Evolutionary conservation across 2,888 invertebrate species (phyloP).

Genomic region (Furcula furcula): DNA sequence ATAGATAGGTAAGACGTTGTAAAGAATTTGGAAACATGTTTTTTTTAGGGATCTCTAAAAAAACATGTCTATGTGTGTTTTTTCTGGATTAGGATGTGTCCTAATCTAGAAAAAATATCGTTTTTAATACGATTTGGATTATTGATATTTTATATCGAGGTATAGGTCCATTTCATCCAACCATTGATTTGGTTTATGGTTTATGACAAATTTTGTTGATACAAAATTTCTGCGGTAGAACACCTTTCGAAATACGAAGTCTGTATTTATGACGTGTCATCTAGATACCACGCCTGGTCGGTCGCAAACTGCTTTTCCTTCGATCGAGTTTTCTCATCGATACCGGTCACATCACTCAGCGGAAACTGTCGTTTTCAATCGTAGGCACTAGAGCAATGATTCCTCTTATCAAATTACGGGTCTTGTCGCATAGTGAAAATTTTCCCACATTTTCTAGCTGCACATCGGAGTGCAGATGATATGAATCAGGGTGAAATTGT

Average conservation of each 20-base stretch:
- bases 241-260: not conserved
- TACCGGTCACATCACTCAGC: slow-evolving; percentile 65
- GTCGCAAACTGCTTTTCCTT: slow-evolving; percentile 65
- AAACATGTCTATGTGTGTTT: too few relatives aligned
- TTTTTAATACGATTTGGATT: too few relatives aligned
- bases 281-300: slow-evolving; percentile 32
- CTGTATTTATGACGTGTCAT: slow-evolving; percentile 41
- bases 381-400: slow-evolving; percentile 68
- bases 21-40: too few relatives aligned
- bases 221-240: not conserved
- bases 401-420: slow-evolving; percentile 76
- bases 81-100: too few relatives aligned
- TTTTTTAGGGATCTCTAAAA: too few relatives aligned
- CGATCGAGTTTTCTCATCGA: slow-evolving; percentile 70
- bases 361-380: slow-evolving; percentile 79
- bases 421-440: slow-evolving; percentile 71
- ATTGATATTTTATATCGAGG: too few relatives aligned
- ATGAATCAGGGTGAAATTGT: slow-evolving; percentile 79
- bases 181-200: too few relatives aligned
- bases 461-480: slow-evolving; percentile 63
- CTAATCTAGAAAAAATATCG: too few relatives aligned
- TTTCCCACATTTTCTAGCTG: slow-evolving; percentile 78
- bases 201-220: too few relatives aligned
- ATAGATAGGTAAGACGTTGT: too few relatives aligned
- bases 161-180: too few relatives aligned